phyloP scores from a whole-genome alignment of 1,140 invertebrate genomes.

The Phymastichus coffea region DNA sequence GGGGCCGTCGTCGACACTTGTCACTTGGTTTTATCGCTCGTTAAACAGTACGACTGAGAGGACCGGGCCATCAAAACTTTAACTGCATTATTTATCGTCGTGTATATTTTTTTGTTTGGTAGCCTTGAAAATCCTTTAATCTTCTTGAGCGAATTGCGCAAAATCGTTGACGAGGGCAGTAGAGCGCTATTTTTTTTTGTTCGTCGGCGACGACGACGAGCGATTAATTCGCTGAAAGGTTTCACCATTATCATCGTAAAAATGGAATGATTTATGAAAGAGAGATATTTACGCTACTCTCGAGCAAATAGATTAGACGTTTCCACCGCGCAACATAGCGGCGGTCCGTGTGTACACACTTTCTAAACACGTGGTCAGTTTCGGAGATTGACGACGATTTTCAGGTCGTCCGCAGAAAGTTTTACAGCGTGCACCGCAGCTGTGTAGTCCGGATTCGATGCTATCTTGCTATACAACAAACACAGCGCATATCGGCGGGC shows the following conservation, averaged over 20 bases:
- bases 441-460: too few species aligned
- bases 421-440: too few species aligned
- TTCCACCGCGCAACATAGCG: not conserved
- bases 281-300: conserved; percentile 9
- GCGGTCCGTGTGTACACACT: not conserved
- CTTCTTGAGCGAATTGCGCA: conserved; percentile 27
- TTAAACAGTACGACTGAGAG: conserved; percentile 32
- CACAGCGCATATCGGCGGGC: too few species aligned
- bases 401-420: too few species aligned
- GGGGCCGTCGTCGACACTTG: conserved; percentile 38
- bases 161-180: conserved; percentile 28
- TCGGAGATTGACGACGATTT: too few species aligned
- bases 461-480: too few species aligned
- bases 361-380: not conserved
- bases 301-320: conserved; percentile 18
- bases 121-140: conserved; percentile 22
- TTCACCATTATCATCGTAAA: conserved; percentile 22
- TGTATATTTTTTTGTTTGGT: too few species aligned
- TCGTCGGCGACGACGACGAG: not conserved
- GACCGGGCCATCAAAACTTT: conserved; percentile 31
- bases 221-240: conserved; percentile 27
- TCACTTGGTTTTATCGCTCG: conserved; percentile 47
- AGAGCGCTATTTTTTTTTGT: conserved; percentile 14
- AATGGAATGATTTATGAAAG: conserved; percentile 23
- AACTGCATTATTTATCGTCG: conserved; percentile 43